Conservation (phyloP, 2,797 vertebrate species). For the Mormyrus hasselquistii region DNA sequence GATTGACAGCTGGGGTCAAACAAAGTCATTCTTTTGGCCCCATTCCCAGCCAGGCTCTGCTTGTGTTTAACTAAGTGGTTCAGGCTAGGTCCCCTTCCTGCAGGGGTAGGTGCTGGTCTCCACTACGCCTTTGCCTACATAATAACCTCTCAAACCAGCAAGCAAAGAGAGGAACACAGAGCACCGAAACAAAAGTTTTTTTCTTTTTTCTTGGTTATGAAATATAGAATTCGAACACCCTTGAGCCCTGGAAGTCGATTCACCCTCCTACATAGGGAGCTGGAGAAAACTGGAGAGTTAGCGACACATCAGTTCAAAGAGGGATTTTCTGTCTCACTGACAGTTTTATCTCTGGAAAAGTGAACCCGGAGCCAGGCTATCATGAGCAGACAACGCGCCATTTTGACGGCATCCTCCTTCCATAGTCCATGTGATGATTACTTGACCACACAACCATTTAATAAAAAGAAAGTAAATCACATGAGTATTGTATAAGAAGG, state of each 20-base stretch:
- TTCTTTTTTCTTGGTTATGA: conserved; percentile 53
- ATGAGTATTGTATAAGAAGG: not conserved
- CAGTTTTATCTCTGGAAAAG: conserved; percentile 17
- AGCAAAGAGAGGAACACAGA: not conserved
- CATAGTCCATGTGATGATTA: not conserved
- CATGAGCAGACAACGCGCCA: not conserved
- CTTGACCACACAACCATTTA: not conserved
- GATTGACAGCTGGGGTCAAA: conserved; percentile 94
- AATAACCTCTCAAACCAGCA: conserved; percentile 13
- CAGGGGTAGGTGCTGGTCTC: conserved; percentile 62
- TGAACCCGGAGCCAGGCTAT: conserved; percentile 5
- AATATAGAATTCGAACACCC: conserved; percentile 59
- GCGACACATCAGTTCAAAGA: conserved; percentile 6
- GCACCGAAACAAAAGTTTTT: conserved; percentile 28
- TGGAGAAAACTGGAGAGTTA: not conserved
- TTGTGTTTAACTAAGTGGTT: conserved; percentile 70
- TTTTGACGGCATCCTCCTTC: not conserved
- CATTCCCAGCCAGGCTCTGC: conserved; percentile 77
- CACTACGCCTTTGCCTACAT: conserved; percentile 10
- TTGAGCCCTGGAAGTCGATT: conserved; percentile 51
- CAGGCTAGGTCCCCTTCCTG: conserved; percentile 60
- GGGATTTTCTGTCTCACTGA: conserved; percentile 6
- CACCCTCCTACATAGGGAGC: conserved; percentile 31
- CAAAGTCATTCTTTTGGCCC: conserved; percentile 82
- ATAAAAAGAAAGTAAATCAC: not conserved